Evolutionary conservation across 2,113 vertebrate genomes (phyloP).

Genomic region (Oenanthe oenanthe): DNA sequence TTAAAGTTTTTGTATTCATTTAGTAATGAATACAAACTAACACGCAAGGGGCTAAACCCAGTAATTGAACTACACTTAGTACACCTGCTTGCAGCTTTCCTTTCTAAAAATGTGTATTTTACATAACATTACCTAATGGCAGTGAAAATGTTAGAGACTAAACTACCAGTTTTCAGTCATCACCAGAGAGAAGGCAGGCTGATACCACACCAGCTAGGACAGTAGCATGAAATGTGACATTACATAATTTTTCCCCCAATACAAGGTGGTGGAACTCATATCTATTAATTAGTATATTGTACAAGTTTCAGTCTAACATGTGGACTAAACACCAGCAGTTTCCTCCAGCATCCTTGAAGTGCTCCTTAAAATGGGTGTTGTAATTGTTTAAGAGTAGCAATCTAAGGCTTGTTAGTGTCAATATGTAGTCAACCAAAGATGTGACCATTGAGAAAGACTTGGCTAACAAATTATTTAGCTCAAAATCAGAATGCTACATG

Average conservation of each 20-base stretch:
- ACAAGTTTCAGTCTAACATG: background rate
- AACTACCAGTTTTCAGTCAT: background rate
- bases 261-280: background rate
- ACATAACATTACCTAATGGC: background rate
- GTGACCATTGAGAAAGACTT: background rate
- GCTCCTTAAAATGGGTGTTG: background rate
- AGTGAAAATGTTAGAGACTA: background rate
- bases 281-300: background rate
- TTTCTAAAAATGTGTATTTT: background rate
- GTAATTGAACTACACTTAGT: background rate
- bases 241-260: background rate
- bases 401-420: background rate
- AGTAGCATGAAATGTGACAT: background rate
- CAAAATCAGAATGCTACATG: background rate
- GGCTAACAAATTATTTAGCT: background rate
- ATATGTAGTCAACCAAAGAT: background rate
- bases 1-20: background rate
- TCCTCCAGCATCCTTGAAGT: background rate
- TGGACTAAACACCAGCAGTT: background rate
- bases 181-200: background rate
- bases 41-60: background rate
- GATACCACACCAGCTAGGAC: background rate
- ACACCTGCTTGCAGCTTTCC: background rate
- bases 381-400: background rate
- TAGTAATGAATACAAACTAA: background rate